These are phyloP conservation scores for Trachythela sp. DNA, from an alignment of 64 coral and sea anemone species.

Conservation along the genomic window DNA sequence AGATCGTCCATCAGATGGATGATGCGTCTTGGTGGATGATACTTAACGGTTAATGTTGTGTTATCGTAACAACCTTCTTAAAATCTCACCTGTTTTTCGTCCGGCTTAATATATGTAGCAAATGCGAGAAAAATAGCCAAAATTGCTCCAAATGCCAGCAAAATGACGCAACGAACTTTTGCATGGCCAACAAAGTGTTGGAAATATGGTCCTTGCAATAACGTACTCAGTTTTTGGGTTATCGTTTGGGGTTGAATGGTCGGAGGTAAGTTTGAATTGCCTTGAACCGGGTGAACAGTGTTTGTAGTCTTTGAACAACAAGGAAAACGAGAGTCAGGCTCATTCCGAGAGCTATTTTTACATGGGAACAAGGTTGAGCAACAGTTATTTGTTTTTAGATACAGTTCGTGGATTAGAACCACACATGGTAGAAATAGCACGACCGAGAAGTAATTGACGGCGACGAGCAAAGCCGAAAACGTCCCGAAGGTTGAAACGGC, in stretches of 20 bases:
- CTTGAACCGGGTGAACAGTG: background rate
- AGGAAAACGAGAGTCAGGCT: background rate
- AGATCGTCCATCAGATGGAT: too few species aligned
- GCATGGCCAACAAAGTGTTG: constrained; percentile 56
- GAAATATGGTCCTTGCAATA: constrained; percentile 38
- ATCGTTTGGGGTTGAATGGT: background rate
- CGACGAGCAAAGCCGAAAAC: constrained; percentile 51
- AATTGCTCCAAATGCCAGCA: constrained; percentile 49
- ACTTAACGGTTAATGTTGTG: too few species aligned
- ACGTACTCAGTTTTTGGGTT: background rate
- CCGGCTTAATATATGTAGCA: constrained; percentile 69
- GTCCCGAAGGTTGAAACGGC: constrained; percentile 53
- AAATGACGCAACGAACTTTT: constrained; percentile 66
- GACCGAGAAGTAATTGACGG: constrained; percentile 51
- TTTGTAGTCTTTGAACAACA: background rate
- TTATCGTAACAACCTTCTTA: too few species aligned
- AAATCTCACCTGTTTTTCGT: constrained; percentile 70
- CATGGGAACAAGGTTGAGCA: constrained; percentile 24
- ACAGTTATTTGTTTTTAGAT: constrained; percentile 32
- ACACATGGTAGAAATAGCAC: constrained; percentile 51
- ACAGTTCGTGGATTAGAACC: constrained; percentile 36
- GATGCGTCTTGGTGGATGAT: too few species aligned
- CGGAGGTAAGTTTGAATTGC: too few species aligned
- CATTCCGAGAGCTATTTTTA: background rate
- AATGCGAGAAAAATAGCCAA: constrained; percentile 56